phyloP scores from a whole-genome alignment of 1,140 invertebrate genomes.

The Drosophila simulans region DNA sequence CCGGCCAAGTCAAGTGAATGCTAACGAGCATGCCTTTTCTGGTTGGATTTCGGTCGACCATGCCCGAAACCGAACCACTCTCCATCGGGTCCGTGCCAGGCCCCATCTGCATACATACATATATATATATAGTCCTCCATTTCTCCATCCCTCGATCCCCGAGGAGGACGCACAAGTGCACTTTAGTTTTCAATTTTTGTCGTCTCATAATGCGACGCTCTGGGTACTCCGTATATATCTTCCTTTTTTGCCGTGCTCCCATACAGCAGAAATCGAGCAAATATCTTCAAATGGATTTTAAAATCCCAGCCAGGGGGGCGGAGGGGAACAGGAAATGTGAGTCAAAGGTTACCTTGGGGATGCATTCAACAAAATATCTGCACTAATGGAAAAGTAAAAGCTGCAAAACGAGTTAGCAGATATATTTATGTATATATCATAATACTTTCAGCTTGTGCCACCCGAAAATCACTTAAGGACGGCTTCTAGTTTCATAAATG shows the following conservation, averaged over 20 bases:
- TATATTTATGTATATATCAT: conserved; percentile 45
- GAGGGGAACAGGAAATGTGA: conserved; percentile 50
- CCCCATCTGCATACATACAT: conserved; percentile 2
- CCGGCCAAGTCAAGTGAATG: conserved; percentile 54
- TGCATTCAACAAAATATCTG: conserved; percentile 73
- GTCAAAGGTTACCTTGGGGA: conserved; percentile 71
- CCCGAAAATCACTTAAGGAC: conserved; percentile 64
- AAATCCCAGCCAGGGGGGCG: conserved; percentile 52
- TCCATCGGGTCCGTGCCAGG: not conserved
- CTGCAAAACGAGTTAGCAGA: conserved; percentile 59
- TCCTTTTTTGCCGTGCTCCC: conserved; percentile 23
- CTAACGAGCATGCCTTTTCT: conserved; percentile 62
- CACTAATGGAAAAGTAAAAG: conserved; percentile 78
- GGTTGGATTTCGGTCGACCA: conserved; percentile 42
- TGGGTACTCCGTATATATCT: conserved; percentile 30
- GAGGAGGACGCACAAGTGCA: conserved; percentile 65
- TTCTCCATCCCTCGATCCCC: conserved; percentile 7
- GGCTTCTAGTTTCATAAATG: conserved; percentile 19
- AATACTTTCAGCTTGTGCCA: conserved; percentile 38
- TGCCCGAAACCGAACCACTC: conserved; percentile 36
- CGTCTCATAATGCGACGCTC: conserved; percentile 71
- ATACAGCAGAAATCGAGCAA: conserved; percentile 57
- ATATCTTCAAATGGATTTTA: conserved; percentile 75
- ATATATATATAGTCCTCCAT: too few relatives aligned
- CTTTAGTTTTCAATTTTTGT: conserved; percentile 78